Base-by-base conservation (phyloP, 2,113 vertebrate species). In the Spea bombifrons region DNA sequence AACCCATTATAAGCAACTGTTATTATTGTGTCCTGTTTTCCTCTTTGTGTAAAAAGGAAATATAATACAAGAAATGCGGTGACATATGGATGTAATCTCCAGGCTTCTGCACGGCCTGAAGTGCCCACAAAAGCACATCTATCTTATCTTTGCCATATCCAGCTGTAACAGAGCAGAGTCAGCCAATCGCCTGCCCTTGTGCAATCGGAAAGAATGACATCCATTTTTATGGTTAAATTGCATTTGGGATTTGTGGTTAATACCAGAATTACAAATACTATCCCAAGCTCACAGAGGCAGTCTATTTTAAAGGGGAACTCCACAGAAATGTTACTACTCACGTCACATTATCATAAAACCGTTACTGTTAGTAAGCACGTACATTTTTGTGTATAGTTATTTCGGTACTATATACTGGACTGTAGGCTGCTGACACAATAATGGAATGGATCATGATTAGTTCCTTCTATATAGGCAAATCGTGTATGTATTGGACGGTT, bases 21-120 rank as follows among this genome's bases (percentile, higher is more conserved):
- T 47, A 53, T 59, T 68, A 30, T 57, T 10, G 10, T 6, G 48
- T 17, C 10, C 48, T 53, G 61, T 65, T 73, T 73, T 53, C n/a
- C 5, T 65, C 16, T 72, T 12, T 73, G 68, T 49, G 53, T 45
- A 3, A 59, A 78, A 50, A 47, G 16, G 30, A 13, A 61, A 77
- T 70, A 61, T 61, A 77, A 70, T 77, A 13, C 61, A 48, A 78
- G 61, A 71, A 64, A 17, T 30, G 47, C 55, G 45, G 67, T 78
- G 68, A 78, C 67, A 71, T 78, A 78, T 71, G 76, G 67, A 78
- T 78, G 47, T 78, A 71, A 78, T 78, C 76, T 78, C 43, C 47
- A 45, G 57, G n/a, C 6, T 64, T 64, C 45, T 71, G 47, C 57
- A 52, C 8, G 71, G 67, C 76, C 55, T 71, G 67, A 46, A 64